Evolutionary conservation across 2,113 vertebrate genomes (phyloP).

Genomic region (Scatophagus argus): DNA sequence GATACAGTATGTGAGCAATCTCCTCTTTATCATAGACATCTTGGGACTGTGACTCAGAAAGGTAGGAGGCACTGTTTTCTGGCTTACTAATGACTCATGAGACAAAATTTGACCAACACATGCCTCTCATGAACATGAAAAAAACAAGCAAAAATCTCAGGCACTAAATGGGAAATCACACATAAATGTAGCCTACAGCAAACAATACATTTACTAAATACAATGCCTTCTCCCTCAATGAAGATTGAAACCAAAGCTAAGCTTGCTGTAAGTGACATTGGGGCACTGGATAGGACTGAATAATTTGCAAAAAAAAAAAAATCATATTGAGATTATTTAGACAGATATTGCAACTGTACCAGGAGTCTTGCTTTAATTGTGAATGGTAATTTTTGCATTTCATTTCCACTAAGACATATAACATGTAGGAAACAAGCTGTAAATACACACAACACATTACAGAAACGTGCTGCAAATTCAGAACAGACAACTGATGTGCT

Average conservation of each 20-base stretch:
- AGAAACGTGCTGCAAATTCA: too few relatives aligned
- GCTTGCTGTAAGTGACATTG: background rate
- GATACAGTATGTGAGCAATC: slow-evolving; percentile 4
- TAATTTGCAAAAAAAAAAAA: too few relatives aligned
- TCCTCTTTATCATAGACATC: slow-evolving; percentile 2
- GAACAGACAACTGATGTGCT: too few relatives aligned
- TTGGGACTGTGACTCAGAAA: slow-evolving; percentile 18
- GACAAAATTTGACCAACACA: slow-evolving; percentile 35
- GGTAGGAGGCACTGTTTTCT: slow-evolving; percentile 15
- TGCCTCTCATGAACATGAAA: slow-evolving; percentile 28
- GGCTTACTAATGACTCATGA: slow-evolving; percentile 21
- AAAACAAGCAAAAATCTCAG: background rate
- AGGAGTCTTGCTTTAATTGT: too few relatives aligned
- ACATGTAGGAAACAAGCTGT: too few relatives aligned
- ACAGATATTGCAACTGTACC: too few relatives aligned
- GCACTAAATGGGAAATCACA: background rate
- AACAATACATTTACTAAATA: background rate
- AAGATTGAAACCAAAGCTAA: background rate
- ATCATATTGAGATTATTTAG: too few relatives aligned
- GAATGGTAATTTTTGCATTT: too few relatives aligned
- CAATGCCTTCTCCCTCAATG: background rate
- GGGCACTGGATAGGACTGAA: too few relatives aligned
- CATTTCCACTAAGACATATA: too few relatives aligned
- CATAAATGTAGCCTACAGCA: background rate
- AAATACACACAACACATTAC: too few relatives aligned